Evolutionary conservation across 2,888 invertebrate genomes (phyloP).

Genomic region (Drosophila koepferae): DNA sequence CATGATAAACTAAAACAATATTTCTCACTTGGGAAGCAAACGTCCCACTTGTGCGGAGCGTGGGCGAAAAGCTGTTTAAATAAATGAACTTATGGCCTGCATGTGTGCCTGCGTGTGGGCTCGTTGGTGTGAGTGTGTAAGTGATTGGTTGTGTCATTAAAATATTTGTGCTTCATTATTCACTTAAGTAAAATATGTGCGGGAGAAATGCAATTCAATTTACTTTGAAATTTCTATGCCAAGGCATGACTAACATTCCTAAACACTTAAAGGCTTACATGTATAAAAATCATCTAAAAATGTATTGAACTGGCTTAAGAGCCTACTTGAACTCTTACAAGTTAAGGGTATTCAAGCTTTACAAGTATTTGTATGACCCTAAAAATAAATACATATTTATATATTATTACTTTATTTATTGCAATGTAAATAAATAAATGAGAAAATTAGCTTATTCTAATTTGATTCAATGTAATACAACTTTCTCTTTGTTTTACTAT

Average conservation of each 20-base stretch:
- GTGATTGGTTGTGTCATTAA: conserved; percentile 69
- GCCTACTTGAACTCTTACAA: neutral
- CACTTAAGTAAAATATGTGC: conserved; percentile 53
- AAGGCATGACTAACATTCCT: too few relatives aligned
- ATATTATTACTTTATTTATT: neutral
- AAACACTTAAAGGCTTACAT: neutral
- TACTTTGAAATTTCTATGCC: neutral
- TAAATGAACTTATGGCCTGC: conserved; percentile 63
- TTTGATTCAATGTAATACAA: neutral
- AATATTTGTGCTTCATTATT: conserved; percentile 80
- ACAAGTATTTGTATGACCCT: neutral
- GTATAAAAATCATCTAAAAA: too few relatives aligned
- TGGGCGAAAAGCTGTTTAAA: conserved; percentile 63
- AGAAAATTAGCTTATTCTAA: neutral
- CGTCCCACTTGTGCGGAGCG: conserved; percentile 13
- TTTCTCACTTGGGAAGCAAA: conserved; percentile 71
- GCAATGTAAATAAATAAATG: neutral
- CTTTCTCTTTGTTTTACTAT: neutral
- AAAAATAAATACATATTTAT: neutral
- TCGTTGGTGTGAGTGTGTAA: conserved; percentile 6
- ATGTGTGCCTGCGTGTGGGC: conserved; percentile 5
- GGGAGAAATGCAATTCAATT: neutral
- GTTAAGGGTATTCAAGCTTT: neutral
- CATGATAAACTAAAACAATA: conserved; percentile 81
- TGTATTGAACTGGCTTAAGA: neutral